Conservation (phyloP, 2,888 invertebrate genomes). For the Xanthostigma xanthostigma region DNA sequence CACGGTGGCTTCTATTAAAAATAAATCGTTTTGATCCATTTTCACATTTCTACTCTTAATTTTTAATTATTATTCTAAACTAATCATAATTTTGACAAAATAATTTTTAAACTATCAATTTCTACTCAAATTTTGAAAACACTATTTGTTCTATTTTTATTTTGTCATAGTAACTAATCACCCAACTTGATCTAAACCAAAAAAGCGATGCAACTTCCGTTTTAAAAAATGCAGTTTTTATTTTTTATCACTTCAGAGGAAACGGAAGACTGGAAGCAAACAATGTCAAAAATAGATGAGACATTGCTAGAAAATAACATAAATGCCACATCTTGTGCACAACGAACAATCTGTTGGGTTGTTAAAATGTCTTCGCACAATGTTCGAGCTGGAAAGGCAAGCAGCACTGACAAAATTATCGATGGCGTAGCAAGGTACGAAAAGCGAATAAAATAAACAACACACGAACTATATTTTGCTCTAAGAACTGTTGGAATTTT, state of each 20-base stretch:
- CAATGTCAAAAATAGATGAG: slow-evolving; percentile 35
- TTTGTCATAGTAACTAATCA: not conserved
- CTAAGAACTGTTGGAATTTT: not conserved
- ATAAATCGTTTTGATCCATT: not conserved
- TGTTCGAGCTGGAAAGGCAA: slow-evolving; percentile 25
- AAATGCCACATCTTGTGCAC: slow-evolving; percentile 44
- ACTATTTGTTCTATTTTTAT: not conserved
- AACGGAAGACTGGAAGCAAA: slow-evolving; percentile 11
- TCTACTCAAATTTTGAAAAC: not conserved
- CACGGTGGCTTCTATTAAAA: slow-evolving; percentile 1
- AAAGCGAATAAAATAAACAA: no score
- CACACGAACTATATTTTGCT: not conserved
- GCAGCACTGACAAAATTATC: slow-evolving; percentile 31
- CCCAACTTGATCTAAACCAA: not conserved
- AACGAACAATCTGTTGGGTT: slow-evolving; percentile 39
- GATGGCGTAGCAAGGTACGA: slow-evolving; percentile 32
- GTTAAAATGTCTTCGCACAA: slow-evolving; percentile 28
- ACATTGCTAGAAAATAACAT: slow-evolving; percentile 39
- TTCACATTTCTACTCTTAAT: not conserved
- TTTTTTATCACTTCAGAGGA: slow-evolving; percentile 1
- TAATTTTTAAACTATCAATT: not conserved
- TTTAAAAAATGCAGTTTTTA: not conserved
- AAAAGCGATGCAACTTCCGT: not conserved
- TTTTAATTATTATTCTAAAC: not conserved
- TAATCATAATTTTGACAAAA: not conserved